Conservation (phyloP, 2,888 invertebrate genomes). For the Leptopilina syphax region DNA sequence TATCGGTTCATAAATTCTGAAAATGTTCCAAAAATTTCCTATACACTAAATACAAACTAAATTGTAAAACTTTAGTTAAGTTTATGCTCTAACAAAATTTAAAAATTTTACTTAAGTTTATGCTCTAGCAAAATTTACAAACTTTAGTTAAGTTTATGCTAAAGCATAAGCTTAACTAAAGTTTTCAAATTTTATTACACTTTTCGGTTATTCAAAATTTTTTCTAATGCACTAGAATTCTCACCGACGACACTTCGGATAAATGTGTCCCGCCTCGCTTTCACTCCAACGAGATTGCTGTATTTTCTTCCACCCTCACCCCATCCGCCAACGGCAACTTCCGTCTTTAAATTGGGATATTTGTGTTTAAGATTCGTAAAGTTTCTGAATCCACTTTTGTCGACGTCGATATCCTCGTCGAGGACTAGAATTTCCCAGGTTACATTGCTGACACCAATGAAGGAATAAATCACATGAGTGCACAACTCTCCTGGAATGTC, state of each 20-base stretch:
- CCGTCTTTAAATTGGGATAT: constrained; percentile 86
- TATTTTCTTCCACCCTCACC: constrained; percentile 93
- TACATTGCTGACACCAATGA: constrained; percentile 89
- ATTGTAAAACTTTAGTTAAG: too few species aligned
- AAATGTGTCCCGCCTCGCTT: constrained; percentile 84
- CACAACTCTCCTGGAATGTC: constrained; percentile 90
- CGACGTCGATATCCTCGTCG: constrained; percentile 88
- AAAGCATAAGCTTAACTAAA: too few species aligned
- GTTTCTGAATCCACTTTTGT: constrained; percentile 86
- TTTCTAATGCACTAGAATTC: constrained; percentile 54
- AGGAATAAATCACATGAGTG: constrained; percentile 92
- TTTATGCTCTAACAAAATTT: too few species aligned
- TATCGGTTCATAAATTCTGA: constrained; percentile 86
- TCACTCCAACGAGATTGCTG: constrained; percentile 87
- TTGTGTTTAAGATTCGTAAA: constrained; percentile 86
- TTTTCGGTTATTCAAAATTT: too few species aligned
- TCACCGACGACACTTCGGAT: constrained; percentile 86
- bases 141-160: too few species aligned
- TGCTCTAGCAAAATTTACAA: too few species aligned
- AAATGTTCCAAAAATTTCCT: too few species aligned
- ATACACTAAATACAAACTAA: too few species aligned
- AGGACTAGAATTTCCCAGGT: constrained; percentile 87
- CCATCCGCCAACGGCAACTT: constrained; percentile 93
- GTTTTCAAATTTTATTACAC: too few species aligned
- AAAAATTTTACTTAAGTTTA: too few species aligned